A percentile compares a stretch with the other conserved stretches of the same genome.
phyloP scores from a whole-genome alignment of 1,140 invertebrate genomes.

The Ceratina calcarata region DNA sequence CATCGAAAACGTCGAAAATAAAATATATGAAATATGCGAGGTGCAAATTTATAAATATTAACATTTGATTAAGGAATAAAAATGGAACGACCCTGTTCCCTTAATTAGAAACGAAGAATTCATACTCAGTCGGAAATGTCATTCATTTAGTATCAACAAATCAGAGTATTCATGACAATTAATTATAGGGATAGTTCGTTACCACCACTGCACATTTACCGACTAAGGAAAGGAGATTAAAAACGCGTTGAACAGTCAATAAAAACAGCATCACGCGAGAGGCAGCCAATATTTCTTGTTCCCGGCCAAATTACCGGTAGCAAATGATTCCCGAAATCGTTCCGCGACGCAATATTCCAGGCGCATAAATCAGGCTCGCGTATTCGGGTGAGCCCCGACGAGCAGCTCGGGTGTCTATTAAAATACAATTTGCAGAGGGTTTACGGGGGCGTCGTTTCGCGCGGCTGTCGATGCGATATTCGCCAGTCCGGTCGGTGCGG shows the following conservation, averaged over 20 bases:
- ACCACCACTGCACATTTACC: neutral
- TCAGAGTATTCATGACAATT: too few species aligned
- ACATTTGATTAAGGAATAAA: too few species aligned
- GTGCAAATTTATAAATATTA: too few species aligned
- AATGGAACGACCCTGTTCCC: too few species aligned
- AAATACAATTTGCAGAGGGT: slow-evolving; percentile 30
- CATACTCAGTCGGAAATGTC: too few species aligned
- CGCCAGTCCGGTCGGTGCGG: neutral
- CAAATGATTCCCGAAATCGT: slow-evolving; percentile 4
- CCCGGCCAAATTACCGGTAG: neutral
- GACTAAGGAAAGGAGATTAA: neutral
- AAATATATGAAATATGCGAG: too few species aligned
- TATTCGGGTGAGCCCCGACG: neutral
- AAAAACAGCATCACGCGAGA: neutral
- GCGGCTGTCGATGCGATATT: slow-evolving; percentile 23
- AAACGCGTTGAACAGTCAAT: neutral
- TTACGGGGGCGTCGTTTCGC: neutral
- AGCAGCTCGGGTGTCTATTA: slow-evolving; percentile 16
- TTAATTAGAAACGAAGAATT: too few species aligned
- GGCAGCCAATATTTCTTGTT: neutral
- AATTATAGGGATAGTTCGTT: too few species aligned
- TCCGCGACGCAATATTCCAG: neutral
- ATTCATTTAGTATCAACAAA: too few species aligned
- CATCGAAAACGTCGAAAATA: too few species aligned
- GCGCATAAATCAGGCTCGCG: slow-evolving; percentile 2